These are phyloP conservation scores for Phoebastria nigripes DNA, from an alignment of 2,797 vertebrate species.

Conservation along the genomic window DNA sequence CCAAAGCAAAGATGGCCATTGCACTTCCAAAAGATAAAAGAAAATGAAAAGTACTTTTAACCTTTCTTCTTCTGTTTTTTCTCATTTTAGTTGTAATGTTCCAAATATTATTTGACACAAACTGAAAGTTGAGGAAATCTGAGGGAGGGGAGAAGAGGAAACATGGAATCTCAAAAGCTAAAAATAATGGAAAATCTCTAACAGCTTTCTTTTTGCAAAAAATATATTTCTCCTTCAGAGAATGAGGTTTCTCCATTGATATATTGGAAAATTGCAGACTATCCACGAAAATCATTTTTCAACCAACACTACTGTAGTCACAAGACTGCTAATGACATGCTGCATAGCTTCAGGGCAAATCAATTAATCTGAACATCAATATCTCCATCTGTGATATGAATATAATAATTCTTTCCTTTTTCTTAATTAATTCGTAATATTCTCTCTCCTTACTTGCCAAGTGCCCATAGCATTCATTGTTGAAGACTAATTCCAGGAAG, in stretches of 20 bases:
- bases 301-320: constrained; percentile 6
- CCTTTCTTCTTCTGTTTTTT: neutral
- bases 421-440: constrained; percentile 39
- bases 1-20: neutral
- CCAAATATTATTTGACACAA: neutral
- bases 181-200: neutral
- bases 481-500: neutral
- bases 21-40: neutral
- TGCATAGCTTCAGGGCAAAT: constrained; percentile 54
- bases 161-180: neutral
- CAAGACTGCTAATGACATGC: constrained; percentile 33
- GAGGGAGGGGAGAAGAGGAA: neutral
- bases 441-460: constrained; percentile 22
- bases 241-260: neutral
- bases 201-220: neutral
- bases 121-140: neutral
- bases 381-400: constrained; percentile 56
- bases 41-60: neutral
- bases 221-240: neutral
- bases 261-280: constrained; percentile 5
- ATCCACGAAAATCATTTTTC: neutral
- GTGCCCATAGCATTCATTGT: neutral
- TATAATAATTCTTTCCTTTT: constrained; percentile 36
- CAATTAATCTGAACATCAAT: constrained; percentile 63
- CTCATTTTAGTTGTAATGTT: neutral